Percentiles rank a stretch among this genome's conserved stretches.
phyloP scores from a whole-genome alignment of 1,140 invertebrate genomes.

The Drosophila littoralis region DNA sequence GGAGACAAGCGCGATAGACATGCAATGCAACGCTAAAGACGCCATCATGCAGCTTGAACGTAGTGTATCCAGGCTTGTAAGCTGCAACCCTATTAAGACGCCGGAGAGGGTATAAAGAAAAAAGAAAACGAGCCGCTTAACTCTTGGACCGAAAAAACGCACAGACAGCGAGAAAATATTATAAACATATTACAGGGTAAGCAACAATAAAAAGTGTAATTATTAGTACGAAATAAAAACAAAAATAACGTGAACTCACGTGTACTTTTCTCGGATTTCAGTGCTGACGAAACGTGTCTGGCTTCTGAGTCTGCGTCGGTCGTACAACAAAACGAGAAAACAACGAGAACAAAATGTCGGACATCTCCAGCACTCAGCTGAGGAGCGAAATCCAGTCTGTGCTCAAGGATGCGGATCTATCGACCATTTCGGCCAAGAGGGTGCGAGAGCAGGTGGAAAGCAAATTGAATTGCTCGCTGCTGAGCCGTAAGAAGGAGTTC shows the following conservation, averaged over 20 bases:
- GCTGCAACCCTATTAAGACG: constrained; percentile 66
- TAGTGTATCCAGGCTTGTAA: constrained; percentile 28
- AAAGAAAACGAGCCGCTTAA: constrained; percentile 47
- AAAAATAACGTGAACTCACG: constrained; percentile 8
- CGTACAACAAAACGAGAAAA: constrained; percentile 22
- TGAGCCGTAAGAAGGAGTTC: constrained; percentile 91
- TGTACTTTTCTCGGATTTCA: constrained; percentile 18
- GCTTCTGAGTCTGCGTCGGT: constrained; percentile 43
- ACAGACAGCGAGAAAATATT: constrained; percentile 38
- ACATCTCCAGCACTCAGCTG: constrained; percentile 76
- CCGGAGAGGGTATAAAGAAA: constrained; percentile 68
- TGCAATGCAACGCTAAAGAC: constrained; percentile 3
- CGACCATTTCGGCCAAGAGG: constrained; percentile 93
- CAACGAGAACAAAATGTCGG: constrained; percentile 73
- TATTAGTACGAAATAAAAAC: not conserved
- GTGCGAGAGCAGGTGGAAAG: constrained; percentile 94
- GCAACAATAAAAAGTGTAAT: not conserved
- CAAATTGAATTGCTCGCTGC: constrained; percentile 91
- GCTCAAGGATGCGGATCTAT: constrained; percentile 93
- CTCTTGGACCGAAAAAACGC: constrained; percentile 25
- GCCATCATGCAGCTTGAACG: constrained; percentile 30
- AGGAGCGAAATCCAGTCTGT: constrained; percentile 85
- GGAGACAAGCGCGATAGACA: not conserved
- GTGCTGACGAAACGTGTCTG: constrained; percentile 65
- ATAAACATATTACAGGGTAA: constrained; percentile 16